Evolutionary conservation across 2,888 invertebrate genomes (phyloP).

Genomic region (Clivina fossor): DNA sequence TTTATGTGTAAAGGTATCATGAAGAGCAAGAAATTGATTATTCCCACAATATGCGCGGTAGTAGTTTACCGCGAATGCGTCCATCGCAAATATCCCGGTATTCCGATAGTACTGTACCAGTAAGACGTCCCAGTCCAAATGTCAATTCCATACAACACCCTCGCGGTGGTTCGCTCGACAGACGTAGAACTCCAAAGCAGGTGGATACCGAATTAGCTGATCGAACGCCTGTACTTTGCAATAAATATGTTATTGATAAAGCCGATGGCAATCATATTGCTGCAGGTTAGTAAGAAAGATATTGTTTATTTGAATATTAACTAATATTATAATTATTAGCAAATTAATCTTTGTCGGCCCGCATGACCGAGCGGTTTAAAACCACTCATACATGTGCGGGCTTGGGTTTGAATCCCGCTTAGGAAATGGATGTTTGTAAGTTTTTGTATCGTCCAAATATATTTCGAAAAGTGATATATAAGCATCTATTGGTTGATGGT

Average conservation of each 20-base stretch:
- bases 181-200: constrained; percentile 45
- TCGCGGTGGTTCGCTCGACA: constrained; percentile 49
- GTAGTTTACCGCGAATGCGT: constrained; percentile 47
- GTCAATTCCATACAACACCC: constrained; percentile 32
- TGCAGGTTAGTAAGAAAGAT: constrained; percentile 12
- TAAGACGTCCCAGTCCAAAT: constrained; percentile 21
- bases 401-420: too few relatives aligned
- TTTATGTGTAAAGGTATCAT: constrained; percentile 49
- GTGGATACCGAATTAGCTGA: constrained; percentile 50
- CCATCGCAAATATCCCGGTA: constrained; percentile 49
- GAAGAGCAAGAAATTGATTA: constrained; percentile 40
- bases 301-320: too few relatives aligned
- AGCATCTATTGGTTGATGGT: too few relatives aligned
- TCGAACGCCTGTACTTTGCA: constrained; percentile 67
- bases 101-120: constrained; percentile 46
- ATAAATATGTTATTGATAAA: constrained; percentile 67
- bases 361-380: too few relatives aligned
- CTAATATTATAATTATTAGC: too few relatives aligned
- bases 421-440: too few relatives aligned
- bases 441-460: too few relatives aligned
- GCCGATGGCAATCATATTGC: constrained; percentile 47
- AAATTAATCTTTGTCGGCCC: too few relatives aligned
- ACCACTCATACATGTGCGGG: too few relatives aligned
- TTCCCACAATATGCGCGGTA: constrained; percentile 38
- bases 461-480: too few relatives aligned